Base-by-base conservation (phyloP, 2,797 vertebrate genomes). In the Sebastiscus tertius region DNA sequence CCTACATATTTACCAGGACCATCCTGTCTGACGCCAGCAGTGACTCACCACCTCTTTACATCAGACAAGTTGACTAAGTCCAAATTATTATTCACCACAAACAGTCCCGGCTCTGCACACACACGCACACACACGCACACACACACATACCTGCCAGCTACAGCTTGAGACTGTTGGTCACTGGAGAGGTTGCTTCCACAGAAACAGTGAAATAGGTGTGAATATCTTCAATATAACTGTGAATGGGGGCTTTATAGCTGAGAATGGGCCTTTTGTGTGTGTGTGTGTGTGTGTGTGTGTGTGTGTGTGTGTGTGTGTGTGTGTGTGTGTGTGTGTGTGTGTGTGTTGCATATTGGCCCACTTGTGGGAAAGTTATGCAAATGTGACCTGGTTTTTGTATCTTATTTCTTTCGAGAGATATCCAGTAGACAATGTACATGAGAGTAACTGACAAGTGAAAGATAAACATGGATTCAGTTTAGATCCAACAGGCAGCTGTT, bases 21-120 rank as follows among this genome's bases (percentile, higher is more conserved):
- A 58, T 80, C 68, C 56, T 22, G 74, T 72, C 79, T 91, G 87
- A 89, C 67, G 80, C 55, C 87, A 82, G 78, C 75, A 2, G 66
- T 93, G 93, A 94, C 83, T 91, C 87, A 92, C 72, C 72, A 6
- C 52, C 77, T 24, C 42, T 83, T 78, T 18, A 78, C 81, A 72
- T 81, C 82, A 78, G 81, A 71, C 75, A 39, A 59, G 78, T 84
- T 68, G 61, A 84, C 69, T 72, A 20, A 82, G 24, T 80, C 64
- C 72, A 65, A 54, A 84, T 93, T 87, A 84, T 87, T 88, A 93
- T 90, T 93, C 87, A 89, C 10, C 77, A 79, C 86, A 86, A 84
- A 90, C 77, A 82, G 77, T 31, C 54, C 6, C 11, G 33, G 54
- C 68, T 27, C 27, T 22, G 26, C 20, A 24, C 62, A 60, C 18